phyloP scores from a whole-genome alignment of 92 coral and sea anemone species.

The Meandrina meandrites region DNA sequence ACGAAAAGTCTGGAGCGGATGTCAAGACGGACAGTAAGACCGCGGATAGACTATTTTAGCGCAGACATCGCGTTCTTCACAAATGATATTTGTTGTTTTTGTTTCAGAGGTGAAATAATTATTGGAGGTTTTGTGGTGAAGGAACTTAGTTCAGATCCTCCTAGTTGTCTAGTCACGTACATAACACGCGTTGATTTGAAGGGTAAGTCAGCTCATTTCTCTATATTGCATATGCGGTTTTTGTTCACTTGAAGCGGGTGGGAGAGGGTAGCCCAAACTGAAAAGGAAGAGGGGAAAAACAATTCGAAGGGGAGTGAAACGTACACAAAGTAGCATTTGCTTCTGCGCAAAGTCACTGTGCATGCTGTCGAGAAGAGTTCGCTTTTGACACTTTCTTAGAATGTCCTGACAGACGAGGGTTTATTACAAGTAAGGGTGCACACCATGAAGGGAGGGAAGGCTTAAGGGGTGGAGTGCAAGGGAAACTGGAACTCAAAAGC shows the following conservation, averaged over 20 bases:
- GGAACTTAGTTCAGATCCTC: constrained; percentile 88
- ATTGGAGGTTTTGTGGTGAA: constrained; percentile 77
- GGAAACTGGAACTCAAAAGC: too few relatives aligned
- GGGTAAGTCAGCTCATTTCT: constrained; percentile 47
- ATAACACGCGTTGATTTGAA: constrained; percentile 84
- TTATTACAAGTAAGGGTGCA: too few relatives aligned
- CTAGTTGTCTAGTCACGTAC: constrained; percentile 78
- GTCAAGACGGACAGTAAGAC: too few relatives aligned
- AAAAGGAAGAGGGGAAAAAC: not conserved
- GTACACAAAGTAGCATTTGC: not conserved
- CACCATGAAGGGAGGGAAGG: too few relatives aligned
- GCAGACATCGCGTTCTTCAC: not conserved
- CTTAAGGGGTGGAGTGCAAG: too few relatives aligned
- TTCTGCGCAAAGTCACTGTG: not conserved
- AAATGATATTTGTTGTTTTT: not conserved
- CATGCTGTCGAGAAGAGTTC: too few relatives aligned
- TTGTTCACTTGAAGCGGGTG: not conserved
- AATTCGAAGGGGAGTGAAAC: not conserved
- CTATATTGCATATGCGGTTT: not conserved
- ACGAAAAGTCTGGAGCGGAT: too few relatives aligned
- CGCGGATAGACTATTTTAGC: too few relatives aligned
- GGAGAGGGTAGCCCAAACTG: not conserved
- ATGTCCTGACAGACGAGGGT: too few relatives aligned
- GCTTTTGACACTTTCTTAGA: too few relatives aligned
- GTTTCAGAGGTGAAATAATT: constrained; percentile 77